These are phyloP conservation scores for Caranx ignobilis DNA, from an alignment of 2,113 vertebrate genomes.

Conservation along the genomic window DNA sequence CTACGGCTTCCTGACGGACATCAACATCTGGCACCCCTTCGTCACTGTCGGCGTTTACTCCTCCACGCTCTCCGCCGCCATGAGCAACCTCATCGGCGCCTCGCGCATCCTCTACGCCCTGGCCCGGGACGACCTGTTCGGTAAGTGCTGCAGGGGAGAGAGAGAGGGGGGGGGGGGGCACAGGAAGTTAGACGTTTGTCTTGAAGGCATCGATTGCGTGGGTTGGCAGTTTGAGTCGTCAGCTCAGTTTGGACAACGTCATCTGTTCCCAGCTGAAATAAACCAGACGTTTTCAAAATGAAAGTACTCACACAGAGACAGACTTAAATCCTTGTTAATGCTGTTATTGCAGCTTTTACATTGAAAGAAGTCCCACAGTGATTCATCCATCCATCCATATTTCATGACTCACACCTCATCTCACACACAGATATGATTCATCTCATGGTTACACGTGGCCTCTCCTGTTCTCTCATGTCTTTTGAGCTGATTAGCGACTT, in stretches of 20 bases:
- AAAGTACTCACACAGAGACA: too few relatives aligned
- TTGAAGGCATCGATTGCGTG: too few relatives aligned
- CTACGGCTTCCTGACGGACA: slow-evolving; percentile 90
- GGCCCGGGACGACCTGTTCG: slow-evolving; percentile 91
- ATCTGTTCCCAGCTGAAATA: too few relatives aligned
- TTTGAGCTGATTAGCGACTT: too few relatives aligned
- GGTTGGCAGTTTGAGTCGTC: too few relatives aligned
- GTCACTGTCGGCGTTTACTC: slow-evolving; percentile 90
- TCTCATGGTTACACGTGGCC: too few relatives aligned
- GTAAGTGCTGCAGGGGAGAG: slow-evolving; percentile 77
- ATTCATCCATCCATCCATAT: neutral
- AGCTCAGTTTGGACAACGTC: too few relatives aligned
- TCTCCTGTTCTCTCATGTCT: too few relatives aligned
- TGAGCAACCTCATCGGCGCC: slow-evolving; percentile 93
- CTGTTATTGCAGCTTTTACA: too few relatives aligned
- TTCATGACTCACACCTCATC: neutral
- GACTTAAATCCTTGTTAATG: too few relatives aligned
- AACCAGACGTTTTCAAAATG: too few relatives aligned
- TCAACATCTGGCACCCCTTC: slow-evolving; percentile 89
- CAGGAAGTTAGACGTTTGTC: neutral
- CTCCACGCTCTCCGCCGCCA: slow-evolving; percentile 90
- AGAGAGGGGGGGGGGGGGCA: neutral
- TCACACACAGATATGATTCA: neutral
- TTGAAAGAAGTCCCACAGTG: too few relatives aligned
- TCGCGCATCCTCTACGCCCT: slow-evolving; percentile 92